Evolutionary conservation across 1,140 invertebrate genomes (phyloP).

Genomic region (Sycobia sp.): DNA sequence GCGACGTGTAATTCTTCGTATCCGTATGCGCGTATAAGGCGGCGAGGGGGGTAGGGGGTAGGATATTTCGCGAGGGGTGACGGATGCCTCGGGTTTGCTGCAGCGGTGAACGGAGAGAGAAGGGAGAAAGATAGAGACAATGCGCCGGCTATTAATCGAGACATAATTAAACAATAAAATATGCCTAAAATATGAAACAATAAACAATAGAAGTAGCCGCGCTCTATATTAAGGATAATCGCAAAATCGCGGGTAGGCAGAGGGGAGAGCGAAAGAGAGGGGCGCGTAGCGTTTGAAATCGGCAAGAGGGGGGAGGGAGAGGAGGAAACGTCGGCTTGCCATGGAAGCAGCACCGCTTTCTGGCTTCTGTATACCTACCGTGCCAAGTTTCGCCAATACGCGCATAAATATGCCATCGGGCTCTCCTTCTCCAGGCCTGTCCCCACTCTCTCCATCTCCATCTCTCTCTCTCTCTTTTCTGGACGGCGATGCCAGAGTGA

Average conservation of each 20-base stretch:
- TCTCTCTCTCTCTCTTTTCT: no score
- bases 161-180: conserved; percentile 37
- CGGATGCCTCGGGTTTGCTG: no score
- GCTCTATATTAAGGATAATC: no score
- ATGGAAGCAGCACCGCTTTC: no score
- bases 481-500: conserved; percentile 10
- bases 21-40: no score
- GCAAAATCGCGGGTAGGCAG: not conserved
- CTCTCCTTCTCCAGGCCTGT: not conserved
- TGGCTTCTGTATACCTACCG: not conserved
- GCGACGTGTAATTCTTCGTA: no score
- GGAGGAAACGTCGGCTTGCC: not conserved
- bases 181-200: conserved; percentile 36
- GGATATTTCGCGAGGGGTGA: no score
- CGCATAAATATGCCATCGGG: conserved; percentile 34
- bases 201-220: conserved; percentile 29
- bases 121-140: no score
- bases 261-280: not conserved
- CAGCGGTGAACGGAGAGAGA: no score
- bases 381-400: conserved; percentile 30
- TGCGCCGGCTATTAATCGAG: conserved; percentile 30
- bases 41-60: not conserved
- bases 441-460: not conserved
- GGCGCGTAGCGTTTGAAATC: not conserved
- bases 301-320: not conserved